Evolutionary conservation across 2,888 invertebrate genomes (phyloP), one percentile per base, ranked within the genome.

Genomic region (Andrena minutula): DNA sequence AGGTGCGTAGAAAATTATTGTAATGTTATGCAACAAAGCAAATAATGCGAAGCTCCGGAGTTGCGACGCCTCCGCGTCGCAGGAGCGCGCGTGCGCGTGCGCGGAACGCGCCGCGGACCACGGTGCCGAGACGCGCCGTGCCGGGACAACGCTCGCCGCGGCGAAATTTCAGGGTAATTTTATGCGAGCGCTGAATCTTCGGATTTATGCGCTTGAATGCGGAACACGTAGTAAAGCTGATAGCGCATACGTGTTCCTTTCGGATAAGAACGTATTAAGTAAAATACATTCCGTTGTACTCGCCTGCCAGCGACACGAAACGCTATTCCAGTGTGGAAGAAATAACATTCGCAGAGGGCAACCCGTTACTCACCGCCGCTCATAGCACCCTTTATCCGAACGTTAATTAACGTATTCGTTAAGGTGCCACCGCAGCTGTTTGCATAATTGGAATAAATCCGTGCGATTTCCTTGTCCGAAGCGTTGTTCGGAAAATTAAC

Each of bases 1-100:
- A 60, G 82, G 35, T 81, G 76, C 68, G 76, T 82, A 68, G 82
- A 82, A 82, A 82, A 82, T 71, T 71, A 64, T 82, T 82, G 81
- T 75, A 75, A 75, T 23, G 49, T 82, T 75, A 71, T 80, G 82
- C 68, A 82, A 82, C 49, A 32, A 75, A 53, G 71, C 68, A 72
- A 82, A 82, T 58, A 82, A 82, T 63, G 53, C 56, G 61, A 58
- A 66, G 30, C 61, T 72, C 20, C 20, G n/a, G 51, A 61, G 51
- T 23, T 56, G 47, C 60, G 75, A 66, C 41, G 32, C 56, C 60
- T 32, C 30, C 28, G 12, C 51, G 16, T 41, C 16, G 41, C 16
- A 35, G 7, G 26, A 47, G 26, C 51, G 20, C 26, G n/a, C 28
- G 61, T n/a, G 8, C n/a, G 65, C 28, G 41, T 16, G 41, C 41